Evolutionary conservation across 2,888 invertebrate species (phyloP).

Genomic region (Nymphalis c-album): DNA sequence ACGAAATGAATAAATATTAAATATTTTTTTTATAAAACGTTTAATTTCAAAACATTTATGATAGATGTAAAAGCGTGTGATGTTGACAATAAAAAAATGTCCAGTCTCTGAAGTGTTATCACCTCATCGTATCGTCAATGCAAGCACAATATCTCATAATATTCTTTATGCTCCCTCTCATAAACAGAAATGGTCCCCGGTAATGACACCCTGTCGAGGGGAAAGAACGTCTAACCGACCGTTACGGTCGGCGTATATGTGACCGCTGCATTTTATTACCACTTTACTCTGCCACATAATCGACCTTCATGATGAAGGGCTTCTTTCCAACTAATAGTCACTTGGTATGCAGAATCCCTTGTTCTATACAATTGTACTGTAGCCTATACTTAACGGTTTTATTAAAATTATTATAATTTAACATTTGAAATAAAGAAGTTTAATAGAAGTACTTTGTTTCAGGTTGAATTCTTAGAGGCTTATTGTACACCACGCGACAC

Average conservation of each 20-base stretch:
- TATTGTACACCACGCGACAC: slow-evolving; percentile 88
- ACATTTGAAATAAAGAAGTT: no score
- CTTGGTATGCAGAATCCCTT: slow-evolving; percentile 50
- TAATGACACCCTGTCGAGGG: slow-evolving; percentile 74
- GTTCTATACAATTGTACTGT: slow-evolving; percentile 35
- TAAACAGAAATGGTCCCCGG: slow-evolving; percentile 78
- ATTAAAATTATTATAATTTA: no score
- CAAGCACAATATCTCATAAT: slow-evolving; percentile 78
- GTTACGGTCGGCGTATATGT: slow-evolving; percentile 78
- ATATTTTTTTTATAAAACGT: no score
- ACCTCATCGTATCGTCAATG: slow-evolving; percentile 73
- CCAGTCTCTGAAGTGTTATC: slow-evolving; percentile 68
- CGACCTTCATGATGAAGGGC: slow-evolving; percentile 78
- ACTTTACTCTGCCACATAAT: slow-evolving; percentile 81
- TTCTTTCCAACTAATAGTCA: slow-evolving; percentile 69
- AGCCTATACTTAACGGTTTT: slow-evolving; percentile 6
- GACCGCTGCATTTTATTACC: slow-evolving; percentile 82
- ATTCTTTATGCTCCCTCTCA: slow-evolving; percentile 79
- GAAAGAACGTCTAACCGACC: slow-evolving; percentile 74
- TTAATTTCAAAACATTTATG: not conserved
- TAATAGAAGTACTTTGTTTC: slow-evolving; percentile 56
- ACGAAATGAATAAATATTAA: no score
- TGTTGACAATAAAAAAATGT: slow-evolving; percentile 55
- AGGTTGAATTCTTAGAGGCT: slow-evolving; percentile 87
- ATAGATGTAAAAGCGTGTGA: slow-evolving; percentile 11